phyloP scores from a whole-genome alignment of 2,113 vertebrate genomes.

The Hippopotamus amphibius region DNA sequence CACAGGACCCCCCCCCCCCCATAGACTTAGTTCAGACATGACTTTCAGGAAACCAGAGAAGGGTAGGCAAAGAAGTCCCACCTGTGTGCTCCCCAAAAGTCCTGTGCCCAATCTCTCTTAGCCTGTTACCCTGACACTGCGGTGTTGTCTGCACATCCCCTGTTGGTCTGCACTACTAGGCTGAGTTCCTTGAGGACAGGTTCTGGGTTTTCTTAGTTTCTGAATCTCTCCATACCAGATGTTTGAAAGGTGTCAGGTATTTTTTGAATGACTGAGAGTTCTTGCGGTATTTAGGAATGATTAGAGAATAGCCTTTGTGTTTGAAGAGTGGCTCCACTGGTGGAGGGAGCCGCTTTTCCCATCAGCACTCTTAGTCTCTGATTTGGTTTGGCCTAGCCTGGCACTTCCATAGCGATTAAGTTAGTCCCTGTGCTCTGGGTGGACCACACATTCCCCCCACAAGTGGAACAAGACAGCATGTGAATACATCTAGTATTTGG shows the following conservation, averaged over 20 bases:
- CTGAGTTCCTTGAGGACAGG: not conserved
- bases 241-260: not conserved
- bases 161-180: not conserved
- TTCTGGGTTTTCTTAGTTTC: conserved; percentile 36
- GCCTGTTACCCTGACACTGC: not conserved
- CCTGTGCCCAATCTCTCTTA: not conserved
- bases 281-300: not conserved
- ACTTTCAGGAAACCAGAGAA: not conserved
- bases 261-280: conserved; percentile 4
- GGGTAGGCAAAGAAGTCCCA: not conserved
- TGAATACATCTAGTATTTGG: not conserved
- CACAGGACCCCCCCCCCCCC: not conserved
- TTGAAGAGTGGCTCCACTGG: not conserved
- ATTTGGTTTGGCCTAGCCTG: not conserved
- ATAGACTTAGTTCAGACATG: not conserved
- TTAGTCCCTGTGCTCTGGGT: not conserved
- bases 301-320: not conserved
- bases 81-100: not conserved
- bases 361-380: not conserved
- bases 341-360: not conserved
- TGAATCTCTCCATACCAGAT: not conserved
- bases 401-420: not conserved
- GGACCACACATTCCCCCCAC: not conserved
- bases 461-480: not conserved
- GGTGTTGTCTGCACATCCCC: not conserved